Evolutionary conservation across 2,797 vertebrate genomes (phyloP), one percentile per base, ranked within the genome.

Genomic region (Semotilus atromaculatus): DNA sequence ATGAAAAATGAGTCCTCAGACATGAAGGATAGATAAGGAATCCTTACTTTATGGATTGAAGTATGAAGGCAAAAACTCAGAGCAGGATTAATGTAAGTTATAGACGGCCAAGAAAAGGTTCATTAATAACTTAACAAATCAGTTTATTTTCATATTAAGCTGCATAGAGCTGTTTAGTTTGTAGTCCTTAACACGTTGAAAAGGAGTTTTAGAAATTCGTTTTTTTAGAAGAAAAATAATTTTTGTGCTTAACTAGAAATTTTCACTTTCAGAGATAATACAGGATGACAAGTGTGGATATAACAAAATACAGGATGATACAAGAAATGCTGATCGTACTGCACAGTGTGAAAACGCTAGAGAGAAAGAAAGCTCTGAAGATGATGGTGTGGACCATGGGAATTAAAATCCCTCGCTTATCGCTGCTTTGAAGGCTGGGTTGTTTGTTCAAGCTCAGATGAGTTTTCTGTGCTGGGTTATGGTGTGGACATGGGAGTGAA

Each of bases 361-460:
- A 48, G 62, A 80, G 19, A 36, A 58, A 43, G 48, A 81, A n/a
- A 16, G 51, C 80, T 31, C 51, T 6, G 3, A 34, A 60, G 53
- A 72, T 23, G 68, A 60, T 43, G n/a, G 6, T 81, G 70, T 81
- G 66, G 34, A 26, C n/a, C 51, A 36, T 13, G 77, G 62, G 77
- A 67, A 66, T 64, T 66, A 48, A 51, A 81, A 38, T 51, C 45
- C 11, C 11, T 45, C 53, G 10, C 36, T 82, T 58, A 70, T 85
- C 21, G 2, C 29, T 53, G 58, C 58, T 80, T 60, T 82, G 58
- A 66, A 38, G 78, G n/a, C 34, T 40, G 55, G 80, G 84, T 66
- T 72, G 66, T 77, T 86, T 66, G 62, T 86, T 76, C 21, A 74
- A 82, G 77, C 40, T 76, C 80, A 77, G 43, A 70, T 71, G 68